Evolutionary conservation across 2,113 vertebrate genomes (phyloP), one percentile per base, ranked within the genome.

Genomic region (Cavia aperea): DNA sequence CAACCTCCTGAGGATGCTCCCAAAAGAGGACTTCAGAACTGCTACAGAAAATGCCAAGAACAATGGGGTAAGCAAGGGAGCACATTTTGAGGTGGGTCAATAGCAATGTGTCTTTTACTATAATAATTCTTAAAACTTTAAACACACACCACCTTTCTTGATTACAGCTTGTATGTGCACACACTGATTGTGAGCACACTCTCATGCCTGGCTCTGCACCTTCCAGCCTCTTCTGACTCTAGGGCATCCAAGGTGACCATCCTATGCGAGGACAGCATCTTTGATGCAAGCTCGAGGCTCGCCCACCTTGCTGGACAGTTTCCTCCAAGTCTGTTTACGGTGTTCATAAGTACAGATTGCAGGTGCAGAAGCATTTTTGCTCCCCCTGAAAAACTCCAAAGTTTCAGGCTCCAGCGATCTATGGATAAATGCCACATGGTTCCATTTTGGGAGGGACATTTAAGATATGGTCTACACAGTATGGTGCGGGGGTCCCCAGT

Each of bases 241-340:
- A 21, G 16, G 23, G 39, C 43, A 24, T 16, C 36, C 23, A 18
- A 77, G 46, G 58, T 24, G 24, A 39, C 66, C 3, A 5, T 26
- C 33, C 2, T 4, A 23, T 9, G 12, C 2, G 4, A 0, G 4
- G 68, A 10, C 3, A 12, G 39, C 2, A 4, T 46, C 46, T 65
- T 39, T 24, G 23, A 11, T 9, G 3, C 31, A 60, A 18, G n/a
- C 60, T 58, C 1, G 1, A 29, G 60, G 81, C 58, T 49, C 36
- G 0, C 4, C 70, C 12, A 13, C 21, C 58, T 56, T 51, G 24
- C 79, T 49, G n/a, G 60, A 54, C 63, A 39, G 31, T 23, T 58
- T 78, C 77, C 51, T 78, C 8, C 18, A 68, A 68, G 13, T 43
- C 39, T 39, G 70, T 33, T 14, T 13, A 63, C 14, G 11, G 13